phyloP scores from a whole-genome alignment of 2,113 vertebrate genomes.

The Ranitomeya imitator region DNA sequence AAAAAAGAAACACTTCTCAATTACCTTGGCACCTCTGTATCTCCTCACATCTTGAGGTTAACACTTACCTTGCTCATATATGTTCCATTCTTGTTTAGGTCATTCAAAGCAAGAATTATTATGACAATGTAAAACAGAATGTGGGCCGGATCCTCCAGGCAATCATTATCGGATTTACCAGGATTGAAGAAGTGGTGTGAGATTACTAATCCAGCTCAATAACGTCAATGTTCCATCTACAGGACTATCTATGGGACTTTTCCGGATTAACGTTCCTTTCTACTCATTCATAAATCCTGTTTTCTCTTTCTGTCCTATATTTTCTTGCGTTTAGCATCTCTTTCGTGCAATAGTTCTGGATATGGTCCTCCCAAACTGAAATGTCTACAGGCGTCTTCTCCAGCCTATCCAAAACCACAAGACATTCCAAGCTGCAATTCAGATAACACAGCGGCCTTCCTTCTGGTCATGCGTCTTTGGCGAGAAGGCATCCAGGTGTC shows the following conservation, averaged over 20 bases:
- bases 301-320: constrained; percentile 6
- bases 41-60: neutral
- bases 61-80: neutral
- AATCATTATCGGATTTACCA: neutral
- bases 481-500: constrained; percentile 52
- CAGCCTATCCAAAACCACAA: constrained; percentile 56
- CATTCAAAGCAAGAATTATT: neutral
- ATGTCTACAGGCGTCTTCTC: constrained; percentile 28
- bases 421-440: constrained; percentile 17
- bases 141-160: neutral
- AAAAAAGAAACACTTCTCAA: neutral
- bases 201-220: constrained; percentile 4
- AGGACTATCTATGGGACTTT: neutral
- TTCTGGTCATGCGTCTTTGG: constrained; percentile 31
- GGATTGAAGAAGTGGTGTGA: neutral
- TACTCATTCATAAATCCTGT: neutral
- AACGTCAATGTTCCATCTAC: constrained; percentile 7
- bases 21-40: neutral
- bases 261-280: neutral
- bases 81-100: neutral
- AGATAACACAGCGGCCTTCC: neutral
- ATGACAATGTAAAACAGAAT: neutral
- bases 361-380: neutral
- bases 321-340: neutral
- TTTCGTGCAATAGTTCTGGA: neutral